phyloP scores from a whole-genome alignment of 2,888 invertebrate species.

The Drosophila subquinaria region DNA sequence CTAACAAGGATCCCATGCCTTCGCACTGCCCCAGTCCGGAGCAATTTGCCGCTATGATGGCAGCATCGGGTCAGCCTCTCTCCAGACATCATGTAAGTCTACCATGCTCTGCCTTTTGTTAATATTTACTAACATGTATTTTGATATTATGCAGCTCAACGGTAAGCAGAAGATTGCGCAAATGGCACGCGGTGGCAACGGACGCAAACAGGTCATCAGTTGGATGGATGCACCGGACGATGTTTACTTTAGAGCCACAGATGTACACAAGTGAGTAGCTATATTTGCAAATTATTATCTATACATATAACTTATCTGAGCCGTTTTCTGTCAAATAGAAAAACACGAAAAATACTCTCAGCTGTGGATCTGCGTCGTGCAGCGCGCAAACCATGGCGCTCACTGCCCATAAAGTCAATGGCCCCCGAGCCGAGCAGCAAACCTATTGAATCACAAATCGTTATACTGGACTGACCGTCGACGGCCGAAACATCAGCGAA shows the following conservation, averaged over 20 bases:
- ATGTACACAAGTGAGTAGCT: conserved; percentile 94
- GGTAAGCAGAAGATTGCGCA: conserved; percentile 93
- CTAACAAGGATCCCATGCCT: conserved; percentile 91
- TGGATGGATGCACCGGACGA: conserved; percentile 99
- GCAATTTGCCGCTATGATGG: conserved; percentile 90
- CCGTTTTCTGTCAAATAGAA: conserved; percentile 86
- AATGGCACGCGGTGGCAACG: conserved; percentile 91
- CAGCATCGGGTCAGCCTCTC: conserved; percentile 89
- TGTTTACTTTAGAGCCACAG: conserved; percentile 97
- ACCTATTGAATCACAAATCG: conserved; percentile 89
- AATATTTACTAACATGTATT: not conserved
- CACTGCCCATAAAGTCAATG: conserved; percentile 86
- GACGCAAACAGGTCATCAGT: conserved; percentile 96
- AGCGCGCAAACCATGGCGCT: conserved; percentile 94
- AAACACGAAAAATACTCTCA: conserved; percentile 92
- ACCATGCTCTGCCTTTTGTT: conserved; percentile 25
- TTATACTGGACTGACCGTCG: conserved; percentile 90
- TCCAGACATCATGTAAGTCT: conserved; percentile 89
- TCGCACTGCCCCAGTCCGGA: conserved; percentile 90
- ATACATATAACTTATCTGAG: not conserved
- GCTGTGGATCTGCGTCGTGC: conserved; percentile 92
- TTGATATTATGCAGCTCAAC: conserved; percentile 87
- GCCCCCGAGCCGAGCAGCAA: conserved; percentile 80
- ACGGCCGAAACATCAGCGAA: conserved; percentile 73
- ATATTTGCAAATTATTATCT: not conserved